Evolutionary conservation across 2,113 vertebrate genomes (phyloP), one percentile per base, ranked within the genome.

Genomic region (Sclerurus mexicanus): DNA sequence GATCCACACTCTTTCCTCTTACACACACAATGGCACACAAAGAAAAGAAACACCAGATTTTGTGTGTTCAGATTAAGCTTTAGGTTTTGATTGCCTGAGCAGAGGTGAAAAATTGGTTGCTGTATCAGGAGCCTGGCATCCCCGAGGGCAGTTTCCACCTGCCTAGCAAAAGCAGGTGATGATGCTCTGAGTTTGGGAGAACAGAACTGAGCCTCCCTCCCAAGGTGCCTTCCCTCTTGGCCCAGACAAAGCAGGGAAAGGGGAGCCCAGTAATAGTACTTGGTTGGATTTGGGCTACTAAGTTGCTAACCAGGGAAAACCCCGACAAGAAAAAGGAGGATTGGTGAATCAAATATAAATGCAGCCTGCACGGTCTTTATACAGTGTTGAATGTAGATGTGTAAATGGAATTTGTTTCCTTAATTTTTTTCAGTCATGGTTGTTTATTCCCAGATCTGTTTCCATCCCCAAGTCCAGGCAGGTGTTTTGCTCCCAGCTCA

Each of bases 1-100:
- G 93, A 71, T 93, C 58, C 90, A 93, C 66, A 52, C 83, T 81
- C 90, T n/a, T 94, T 71, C 72, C 68, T 94, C 64, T 91, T 46
- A n/a, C 69, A 89, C 93, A 80, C 93, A 96, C 92, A 96, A 79
- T 79, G 88, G 80, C 86, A 58, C 69, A 73, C 0, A 0, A 96
- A 95, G 88, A 92, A 95, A 93, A 77, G 81, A 87, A 95, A 79
- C 4, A 0, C 9, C 49, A 94, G 74, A 79, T 92, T 73, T 82
- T 17, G 5, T 40, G 63, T 90, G 84, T 58, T 87, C 47, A 83
- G 78, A 67, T 85, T 22, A 91, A 84, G 79, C 55, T 86, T 89
- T 77, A 74, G 58, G 35, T 66, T 96, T 88, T 73, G 74, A 53
- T 85, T 94, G 69, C 85, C 67, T 87, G 58, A 94, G 22, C 39